Evolutionary conservation across 2,797 vertebrate species (phyloP).

Genomic region (Onychomys torridus): DNA sequence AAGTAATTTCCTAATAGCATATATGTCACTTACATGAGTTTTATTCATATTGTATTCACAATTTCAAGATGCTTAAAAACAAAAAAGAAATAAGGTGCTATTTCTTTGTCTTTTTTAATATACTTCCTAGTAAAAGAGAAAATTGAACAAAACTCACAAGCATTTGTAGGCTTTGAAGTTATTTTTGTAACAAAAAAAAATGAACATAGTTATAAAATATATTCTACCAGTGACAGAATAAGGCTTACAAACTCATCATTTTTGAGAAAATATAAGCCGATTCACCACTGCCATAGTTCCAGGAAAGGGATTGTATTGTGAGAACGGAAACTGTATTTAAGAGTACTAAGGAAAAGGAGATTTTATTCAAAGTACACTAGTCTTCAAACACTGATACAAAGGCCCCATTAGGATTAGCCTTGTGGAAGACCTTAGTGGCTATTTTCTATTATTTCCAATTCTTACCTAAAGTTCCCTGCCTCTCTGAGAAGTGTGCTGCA

Average conservation of each 20-base stretch:
- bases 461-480: not conserved
- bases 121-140: conserved; percentile 11
- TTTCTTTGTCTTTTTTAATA: conserved; percentile 20
- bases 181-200: conserved; percentile 11
- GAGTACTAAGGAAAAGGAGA: not conserved
- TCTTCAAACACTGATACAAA: not conserved
- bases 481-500: not conserved
- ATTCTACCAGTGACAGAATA: not conserved
- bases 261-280: not conserved
- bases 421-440: not conserved
- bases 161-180: not conserved
- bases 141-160: not conserved
- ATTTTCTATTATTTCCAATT: not conserved
- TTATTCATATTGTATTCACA: conserved; percentile 40
- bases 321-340: not conserved
- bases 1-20: not conserved
- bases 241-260: not conserved
- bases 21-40: conserved; percentile 32
- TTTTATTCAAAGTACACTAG: not conserved
- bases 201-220: not conserved
- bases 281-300: not conserved
- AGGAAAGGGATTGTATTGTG: not conserved
- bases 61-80: not conserved
- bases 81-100: not conserved
- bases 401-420: not conserved